A percentile compares a stretch with the other conserved stretches of the same genome.
These are phyloP conservation scores for Poecilia gillii DNA, from an alignment of 2,797 vertebrate genomes.

Conservation along the genomic window DNA sequence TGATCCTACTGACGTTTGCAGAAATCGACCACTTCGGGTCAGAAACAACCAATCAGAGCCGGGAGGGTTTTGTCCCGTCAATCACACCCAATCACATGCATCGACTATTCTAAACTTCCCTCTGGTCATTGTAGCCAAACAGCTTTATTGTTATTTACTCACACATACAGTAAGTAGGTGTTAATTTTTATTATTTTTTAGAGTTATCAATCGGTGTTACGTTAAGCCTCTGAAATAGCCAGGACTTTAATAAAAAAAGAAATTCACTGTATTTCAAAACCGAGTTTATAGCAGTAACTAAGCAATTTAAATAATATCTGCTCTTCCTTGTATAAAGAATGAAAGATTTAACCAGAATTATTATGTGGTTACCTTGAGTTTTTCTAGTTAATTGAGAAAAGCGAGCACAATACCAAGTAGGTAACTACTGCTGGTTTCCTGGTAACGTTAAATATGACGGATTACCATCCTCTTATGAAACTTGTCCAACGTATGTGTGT, in stretches of 20 bases:
- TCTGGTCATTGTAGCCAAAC: neutral
- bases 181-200: neutral
- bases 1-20: too few relatives aligned
- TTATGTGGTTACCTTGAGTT: neutral
- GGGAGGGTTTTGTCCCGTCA: too few relatives aligned
- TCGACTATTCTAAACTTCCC: neutral
- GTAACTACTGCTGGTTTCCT: neutral
- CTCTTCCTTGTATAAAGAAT: neutral
- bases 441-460: neutral
- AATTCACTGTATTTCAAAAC: neutral
- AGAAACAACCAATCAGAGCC: too few relatives aligned
- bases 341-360: neutral
- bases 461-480: neutral
- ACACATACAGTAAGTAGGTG: neutral
- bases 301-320: neutral
- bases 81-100: too few relatives aligned
- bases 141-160: neutral
- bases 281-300: neutral
- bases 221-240: neutral
- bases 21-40: too few relatives aligned
- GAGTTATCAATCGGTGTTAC: neutral
- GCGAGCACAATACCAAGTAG: neutral
- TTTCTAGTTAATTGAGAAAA: neutral
- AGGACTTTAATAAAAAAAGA: neutral
- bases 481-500: neutral